Evolutionary conservation across 2,797 vertebrate species (phyloP), one percentile per base, ranked within the genome.

Genomic region (Hypotaenidia okinawae): DNA sequence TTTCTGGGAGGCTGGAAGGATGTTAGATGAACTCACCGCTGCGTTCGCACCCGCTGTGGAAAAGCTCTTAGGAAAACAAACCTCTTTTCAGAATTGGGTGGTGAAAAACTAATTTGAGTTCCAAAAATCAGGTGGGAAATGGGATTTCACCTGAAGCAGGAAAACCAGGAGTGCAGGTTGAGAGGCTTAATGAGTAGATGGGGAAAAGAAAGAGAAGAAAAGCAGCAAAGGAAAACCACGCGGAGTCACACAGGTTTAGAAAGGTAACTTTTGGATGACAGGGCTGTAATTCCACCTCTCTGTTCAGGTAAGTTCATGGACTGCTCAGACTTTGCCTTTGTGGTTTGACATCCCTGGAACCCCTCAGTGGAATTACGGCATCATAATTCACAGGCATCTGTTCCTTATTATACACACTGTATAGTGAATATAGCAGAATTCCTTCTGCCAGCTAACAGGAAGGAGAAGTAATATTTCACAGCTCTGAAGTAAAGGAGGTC

Each of bases 361-460:
- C 81, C 54, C 74, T 89, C 68, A 23, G 6, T 90, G 94, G 83
- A 92, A 81, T 94, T 75, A 33, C 57, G 78, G 79, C 83, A 37
- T 67, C 90, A 72, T 83, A 88, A 75, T 54, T 92, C 85, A 69
- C 62, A 72, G 90, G 61, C 93, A 95, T 63, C 85, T 90, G 92
- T 27, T 88, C 70, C 80, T 67, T 73, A 39, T 86, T 86, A 84
- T 21, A 21, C 49, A 14, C 16, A 16, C 69, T 51, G 66, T 73
- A 49, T 32, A 74, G 92, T 67, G 73, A 33, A 32, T 69, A 25
- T 43, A 94, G 90, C 75, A 80, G 90, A 83, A 91, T 76, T 91
- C 76, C 92, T 76, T 57, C 88, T 91, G 91, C 89, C 89, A 94
- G 95, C 87, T 73, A 67, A 5, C 83, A 63, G 88, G 93, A 79